Conservation (phyloP, 2,113 vertebrate species). For the Podilymbus podiceps region DNA sequence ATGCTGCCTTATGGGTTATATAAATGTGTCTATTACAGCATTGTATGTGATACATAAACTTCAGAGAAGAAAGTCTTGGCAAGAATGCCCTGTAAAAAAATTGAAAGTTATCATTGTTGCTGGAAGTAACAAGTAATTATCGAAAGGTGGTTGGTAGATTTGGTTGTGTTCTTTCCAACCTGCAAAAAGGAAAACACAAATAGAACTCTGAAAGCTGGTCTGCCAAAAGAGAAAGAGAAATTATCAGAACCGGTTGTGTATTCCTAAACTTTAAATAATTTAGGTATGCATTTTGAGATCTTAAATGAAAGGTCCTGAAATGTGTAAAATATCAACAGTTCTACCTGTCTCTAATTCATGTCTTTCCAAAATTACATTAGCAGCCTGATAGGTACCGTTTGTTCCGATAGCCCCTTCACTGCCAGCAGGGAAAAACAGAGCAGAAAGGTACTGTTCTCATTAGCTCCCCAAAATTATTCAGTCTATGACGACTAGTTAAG, state of each 20-base stretch:
- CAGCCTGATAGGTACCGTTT: neutral
- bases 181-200: neutral
- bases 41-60: accelerated
- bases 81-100: neutral
- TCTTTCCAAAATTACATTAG: neutral
- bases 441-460: neutral
- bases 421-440: neutral
- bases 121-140: neutral
- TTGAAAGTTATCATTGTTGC: neutral
- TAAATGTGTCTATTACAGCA: neutral
- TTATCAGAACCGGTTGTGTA: neutral
- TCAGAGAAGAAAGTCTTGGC: neutral
- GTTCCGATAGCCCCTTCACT: neutral
- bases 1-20: neutral
- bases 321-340: neutral
- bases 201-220: neutral
- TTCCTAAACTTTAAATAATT: neutral
- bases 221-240: neutral
- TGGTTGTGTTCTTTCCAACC: neutral
- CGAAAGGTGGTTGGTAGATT: neutral
- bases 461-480: neutral
- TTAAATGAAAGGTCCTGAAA: neutral
- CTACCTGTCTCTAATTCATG: neutral
- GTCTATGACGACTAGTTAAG: neutral
- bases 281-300: neutral